Evolutionary conservation across 2,888 invertebrate species (phyloP), one percentile per base, ranked within the genome.

Genomic region (Spilarctia lutea): DNA sequence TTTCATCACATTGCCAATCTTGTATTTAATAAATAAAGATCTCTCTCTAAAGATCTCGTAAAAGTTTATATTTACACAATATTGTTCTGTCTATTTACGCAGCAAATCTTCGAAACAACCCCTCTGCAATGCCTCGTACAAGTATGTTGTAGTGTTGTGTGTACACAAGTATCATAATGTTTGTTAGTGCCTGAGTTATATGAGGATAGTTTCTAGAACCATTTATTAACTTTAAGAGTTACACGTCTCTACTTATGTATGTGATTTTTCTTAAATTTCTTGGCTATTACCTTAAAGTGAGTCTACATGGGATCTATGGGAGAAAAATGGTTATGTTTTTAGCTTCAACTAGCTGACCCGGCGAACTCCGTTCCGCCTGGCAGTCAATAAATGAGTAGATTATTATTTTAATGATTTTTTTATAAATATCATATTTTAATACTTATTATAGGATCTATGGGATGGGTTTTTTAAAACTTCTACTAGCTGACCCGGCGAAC

Each of bases 71-170:
- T 75, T 4, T 69, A 69, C 72, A 71, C 39, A 78, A 74, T 71
- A 68, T 75, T 80, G 73, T 81, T 84, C 74, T 81, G 78, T 81
- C 73, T 84, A 85, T 87, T 88, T 85, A 88, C 79, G 87, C 94
- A 95, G 95, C 95, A 78, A 95, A 94, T 86, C 91, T 94, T 68
- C 91, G 91, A 88, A 92, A 92, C 85, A 92, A 91, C 76, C 87
- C 92, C 60, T 81, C 90, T n/a, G 80, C 90, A 30, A 88, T 89
- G 39, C 85, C 88, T 56, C 87, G 86, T 71, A 85, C 92, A 94
- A 93, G 95, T 95, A 95, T 90, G 95, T 95, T 83, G 79, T 89
- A 89, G 88, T 83, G 77, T 81, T 80, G 95, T 95, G 95, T 95
- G 42, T 96, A 10, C 24, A 52, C 24, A 20, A 1, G 95, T 78